Base-by-base conservation (phyloP, 1,140 invertebrate species). In the Macrosteles quadrilineatus region DNA sequence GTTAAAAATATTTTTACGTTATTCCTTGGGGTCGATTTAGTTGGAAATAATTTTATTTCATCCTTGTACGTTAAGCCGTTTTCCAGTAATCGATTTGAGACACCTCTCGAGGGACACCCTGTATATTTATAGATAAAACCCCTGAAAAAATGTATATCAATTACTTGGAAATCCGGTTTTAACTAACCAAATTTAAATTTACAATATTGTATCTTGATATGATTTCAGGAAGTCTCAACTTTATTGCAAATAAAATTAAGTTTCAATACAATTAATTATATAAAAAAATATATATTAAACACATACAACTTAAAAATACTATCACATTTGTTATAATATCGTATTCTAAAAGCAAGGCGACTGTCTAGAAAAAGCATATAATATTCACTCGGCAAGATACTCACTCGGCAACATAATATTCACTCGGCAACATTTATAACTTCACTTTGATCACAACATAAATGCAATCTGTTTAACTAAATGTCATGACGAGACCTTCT, bases 181-280 rank as follows among this genome's bases (percentile, higher is more conserved):
- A n/a, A n/a, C n/a, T n/a, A n/a, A n/a, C n/a, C n/a, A n/a, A n/a
- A n/a, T n/a, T n/a, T n/a, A n/a, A n/a, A n/a, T n/a, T n/a, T n/a
- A n/a, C n/a, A n/a, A n/a, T n/a, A n/a, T n/a, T n/a, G 27, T 59
- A 29, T 30, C 21, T 59, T 59, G 55, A 59, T 59, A 59, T 59
- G 55, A 59, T 59, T 1, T 59, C 25, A 6, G n/a, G 25, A 27
- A 59, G 55, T 59, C 55, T 30, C 27, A 59, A 14, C 23, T 29
- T 59, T 59, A 59, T 59, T 59, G 55, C 55, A 59, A 27, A 19
- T 6, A 27, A 14, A 59, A 29, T 17, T 21, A 19, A 50, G 14
- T 50, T 9, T 19, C 6, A 11, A 50, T 21, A 59, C 4, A 59
- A 25, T 11, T 59, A 59, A 14, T 9, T 27, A 27, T 23, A 50